Evolutionary conservation across 2,797 vertebrate genomes (phyloP), one percentile per base, ranked within the genome.

Genomic region (Cheracebus regulus): DNA sequence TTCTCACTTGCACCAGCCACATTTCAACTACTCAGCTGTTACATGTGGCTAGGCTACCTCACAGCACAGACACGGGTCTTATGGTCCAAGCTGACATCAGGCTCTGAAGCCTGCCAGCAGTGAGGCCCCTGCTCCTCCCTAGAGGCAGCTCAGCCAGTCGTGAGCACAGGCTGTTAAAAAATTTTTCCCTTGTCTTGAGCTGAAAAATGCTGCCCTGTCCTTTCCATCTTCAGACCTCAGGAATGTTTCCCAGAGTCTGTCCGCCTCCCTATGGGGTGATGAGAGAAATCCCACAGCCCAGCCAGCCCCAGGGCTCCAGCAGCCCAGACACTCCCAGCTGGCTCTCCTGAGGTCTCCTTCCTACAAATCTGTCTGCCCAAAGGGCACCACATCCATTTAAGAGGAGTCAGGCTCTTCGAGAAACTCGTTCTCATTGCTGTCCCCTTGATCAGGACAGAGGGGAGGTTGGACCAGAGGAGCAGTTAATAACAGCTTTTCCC

Each of bases 401-500:
- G 78, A 84, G 19, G 48, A 97, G 36, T 78, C 80, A 26, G 50
- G 30, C 22, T 82, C 87, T 85, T 61, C 70, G 39, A 95, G 41
- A 64, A 79, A 96, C 41, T 70, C 58, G 41, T 73, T 83, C n/a
- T 61, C n/a, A 70, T 17, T 19, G 48, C 20, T 50, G 50, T 76
- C 70, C 84, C 52, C 58, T 72, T 46, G 55, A 87, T 81, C 81
- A 58, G 82, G 80, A 96, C 91, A 28, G 22, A 67, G n/a, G 17
- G 28, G 64, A 83, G 7, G 17, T 17, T 22, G 19, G 48, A 58
- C 17, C n/a, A 79, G 80, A 95, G 89, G 52, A 79, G 58, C 52
- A 55, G 26, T 90, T 95, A 64, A 75, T 95, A 96, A 73, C 6
- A 11, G 67, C 33, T 75, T 80, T 91, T 78, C 73, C 90, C 88